phyloP scores from a whole-genome alignment of 2,888 invertebrate genomes.

The Cerceris rybyensis region DNA sequence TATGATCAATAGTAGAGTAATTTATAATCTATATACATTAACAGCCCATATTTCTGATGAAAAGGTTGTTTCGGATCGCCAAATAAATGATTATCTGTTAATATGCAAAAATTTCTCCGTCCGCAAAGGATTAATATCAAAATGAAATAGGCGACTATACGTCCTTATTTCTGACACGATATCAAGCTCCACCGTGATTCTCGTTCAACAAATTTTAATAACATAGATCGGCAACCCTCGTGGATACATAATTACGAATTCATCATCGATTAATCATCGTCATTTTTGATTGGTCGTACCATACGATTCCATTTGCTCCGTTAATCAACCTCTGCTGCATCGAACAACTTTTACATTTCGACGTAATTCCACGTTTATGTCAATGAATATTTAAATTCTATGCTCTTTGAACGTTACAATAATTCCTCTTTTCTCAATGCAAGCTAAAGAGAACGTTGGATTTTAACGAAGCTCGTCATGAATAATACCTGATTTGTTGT shows the following conservation, averaged over 20 bases:
- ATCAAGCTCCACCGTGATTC: not conserved
- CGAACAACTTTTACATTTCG: not conserved
- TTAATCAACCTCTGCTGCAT: not conserved
- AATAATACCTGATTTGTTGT: too few species aligned
- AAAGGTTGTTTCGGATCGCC: too few species aligned
- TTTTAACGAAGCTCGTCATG: too few species aligned
- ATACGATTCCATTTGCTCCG: not conserved
- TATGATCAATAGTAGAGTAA: too few species aligned
- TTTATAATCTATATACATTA: too few species aligned
- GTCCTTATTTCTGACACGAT: not conserved
- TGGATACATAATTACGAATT: not conserved
- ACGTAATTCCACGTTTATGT: not conserved
- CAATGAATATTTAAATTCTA: too few species aligned
- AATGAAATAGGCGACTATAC: not conserved
- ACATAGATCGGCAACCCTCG: not conserved
- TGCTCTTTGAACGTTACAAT: too few species aligned
- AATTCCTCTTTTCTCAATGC: too few species aligned
- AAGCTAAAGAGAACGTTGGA: too few species aligned
- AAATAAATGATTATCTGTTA: too few species aligned
- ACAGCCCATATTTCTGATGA: too few species aligned
- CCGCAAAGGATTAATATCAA: not conserved
- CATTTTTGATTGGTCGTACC: not conserved
- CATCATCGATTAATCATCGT: slow-evolving; percentile 5
- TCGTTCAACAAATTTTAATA: not conserved
- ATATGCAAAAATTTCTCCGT: too few species aligned